A percentile compares a stretch with the other conserved stretches of the same genome.
These are phyloP conservation scores for Egretta garzetta DNA, from an alignment of 2,113 vertebrate species.

Conservation along the genomic window DNA sequence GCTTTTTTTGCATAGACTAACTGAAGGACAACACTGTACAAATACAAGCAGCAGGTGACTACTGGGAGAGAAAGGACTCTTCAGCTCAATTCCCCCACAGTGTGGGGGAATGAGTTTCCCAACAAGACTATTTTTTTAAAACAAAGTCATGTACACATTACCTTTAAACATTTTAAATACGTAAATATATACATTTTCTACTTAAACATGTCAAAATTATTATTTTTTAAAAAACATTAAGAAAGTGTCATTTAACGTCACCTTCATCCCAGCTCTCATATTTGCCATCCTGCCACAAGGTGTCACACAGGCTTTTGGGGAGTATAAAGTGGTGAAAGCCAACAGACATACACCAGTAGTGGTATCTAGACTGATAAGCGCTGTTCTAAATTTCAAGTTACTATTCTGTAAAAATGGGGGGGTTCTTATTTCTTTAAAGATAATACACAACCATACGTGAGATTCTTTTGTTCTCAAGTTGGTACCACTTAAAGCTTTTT, in stretches of 20 bases:
- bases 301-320: neutral
- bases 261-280: neutral
- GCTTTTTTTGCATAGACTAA: neutral
- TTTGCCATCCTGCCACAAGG: neutral
- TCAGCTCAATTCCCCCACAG: neutral
- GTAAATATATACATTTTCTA: neutral
- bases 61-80: fast-evolving
- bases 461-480: neutral
- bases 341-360: neutral
- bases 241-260: neutral
- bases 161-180: neutral
- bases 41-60: neutral
- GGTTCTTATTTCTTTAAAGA: neutral
- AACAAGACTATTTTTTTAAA: neutral
- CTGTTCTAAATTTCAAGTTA: neutral
- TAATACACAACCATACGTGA: neutral
- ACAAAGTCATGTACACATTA: neutral
- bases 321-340: neutral
- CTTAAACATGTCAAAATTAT: neutral
- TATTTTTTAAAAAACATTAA: neutral
- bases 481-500: neutral
- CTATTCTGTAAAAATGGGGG: neutral
- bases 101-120: neutral
- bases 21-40: neutral
- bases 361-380: no score